Evolutionary conservation across 2,113 vertebrate species (phyloP), one percentile per base, ranked within the genome.

Genomic region (Corythoichthys haematopterus): DNA sequence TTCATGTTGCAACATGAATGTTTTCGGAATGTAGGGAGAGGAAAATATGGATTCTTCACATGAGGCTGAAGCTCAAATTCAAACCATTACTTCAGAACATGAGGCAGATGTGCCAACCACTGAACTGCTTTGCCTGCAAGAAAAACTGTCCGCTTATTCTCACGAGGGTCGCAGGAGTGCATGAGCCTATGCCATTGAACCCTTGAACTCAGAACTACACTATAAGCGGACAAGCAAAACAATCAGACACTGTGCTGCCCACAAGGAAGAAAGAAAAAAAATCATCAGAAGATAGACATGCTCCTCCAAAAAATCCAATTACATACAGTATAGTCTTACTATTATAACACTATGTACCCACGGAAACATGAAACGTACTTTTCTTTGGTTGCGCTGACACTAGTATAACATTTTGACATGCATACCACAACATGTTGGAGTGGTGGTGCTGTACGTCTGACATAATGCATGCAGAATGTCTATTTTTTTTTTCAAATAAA

Each of bases 401-500:
- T 35, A 16, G 6, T 14, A 38, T 55, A 63, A 76, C 73, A 68
- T 56, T 14, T 74, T 69, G 79, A 69, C 68, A 80, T 71, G 73
- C 70, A 50, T 55, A 72, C 74, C 57, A 50, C 37, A 36, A 68
- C 46, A 28, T 51, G 16, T 60, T 16, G 33, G 57, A 5, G 4
- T 52, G 51, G 15, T 47, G 37, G 10, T 20, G 52, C 20, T 8
- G 38, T 7, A 65, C 0, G 0, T 64, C 45, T 66, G n/a, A 62
- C 33, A 38, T 69, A 56, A 28, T 9, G 53, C 12, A 45, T 36
- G 5, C n/a, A 40, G 48, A 33, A 57, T 13, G 40, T 76, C 16
- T 81, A 12, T n/a, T 58, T 78, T 20, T 83, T 16, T n/a, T 62
- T 68, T 71, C 78, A 50, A 88, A 90, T 90, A 90, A 88, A 87